Evolutionary conservation across 1,140 invertebrate genomes (phyloP).

Genomic region (Apis florea): DNA sequence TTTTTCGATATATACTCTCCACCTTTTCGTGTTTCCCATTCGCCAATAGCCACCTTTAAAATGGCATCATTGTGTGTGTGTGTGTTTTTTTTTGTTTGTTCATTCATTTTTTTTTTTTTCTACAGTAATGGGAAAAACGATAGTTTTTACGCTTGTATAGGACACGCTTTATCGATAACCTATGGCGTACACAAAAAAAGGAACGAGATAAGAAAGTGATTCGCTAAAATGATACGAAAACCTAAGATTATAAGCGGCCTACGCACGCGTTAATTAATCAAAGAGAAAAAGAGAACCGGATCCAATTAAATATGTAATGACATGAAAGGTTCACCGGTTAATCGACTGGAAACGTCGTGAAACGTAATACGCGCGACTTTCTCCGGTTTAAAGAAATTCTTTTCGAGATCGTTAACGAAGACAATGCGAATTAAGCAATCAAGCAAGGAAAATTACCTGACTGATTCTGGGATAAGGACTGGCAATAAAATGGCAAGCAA

Average conservation of each 20-base stretch:
- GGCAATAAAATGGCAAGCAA: constrained; percentile 83
- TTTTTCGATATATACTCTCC: constrained; percentile 82
- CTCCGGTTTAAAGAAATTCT: not conserved
- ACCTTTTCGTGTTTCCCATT: constrained; percentile 85
- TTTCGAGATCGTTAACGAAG: constrained; percentile 30
- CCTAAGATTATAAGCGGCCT: constrained; percentile 3
- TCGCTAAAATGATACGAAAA: not conserved
- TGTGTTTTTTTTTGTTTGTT: not conserved
- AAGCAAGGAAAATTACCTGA: constrained; percentile 71
- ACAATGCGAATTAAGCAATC: constrained; percentile 31
- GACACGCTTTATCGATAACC: constrained; percentile 29
- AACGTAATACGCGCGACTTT: not conserved
- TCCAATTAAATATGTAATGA: constrained; percentile 16
- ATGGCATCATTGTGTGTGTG: constrained; percentile 8
- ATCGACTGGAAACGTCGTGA: constrained; percentile 20
- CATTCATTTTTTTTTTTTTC: not conserved
- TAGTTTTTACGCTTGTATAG: constrained; percentile 7
- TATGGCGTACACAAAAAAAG: not conserved
- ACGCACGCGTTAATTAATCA: constrained; percentile 31
- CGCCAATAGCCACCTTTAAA: constrained; percentile 86
- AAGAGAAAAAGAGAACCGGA: not conserved
- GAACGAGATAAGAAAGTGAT: not conserved
- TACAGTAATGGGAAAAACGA: constrained; percentile 3
- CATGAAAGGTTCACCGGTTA: constrained; percentile 9
- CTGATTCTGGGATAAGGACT: constrained; percentile 83